These are phyloP conservation scores for Agrotis puta DNA, from an alignment of 2,888 invertebrate genomes.

Conservation along the genomic window DNA sequence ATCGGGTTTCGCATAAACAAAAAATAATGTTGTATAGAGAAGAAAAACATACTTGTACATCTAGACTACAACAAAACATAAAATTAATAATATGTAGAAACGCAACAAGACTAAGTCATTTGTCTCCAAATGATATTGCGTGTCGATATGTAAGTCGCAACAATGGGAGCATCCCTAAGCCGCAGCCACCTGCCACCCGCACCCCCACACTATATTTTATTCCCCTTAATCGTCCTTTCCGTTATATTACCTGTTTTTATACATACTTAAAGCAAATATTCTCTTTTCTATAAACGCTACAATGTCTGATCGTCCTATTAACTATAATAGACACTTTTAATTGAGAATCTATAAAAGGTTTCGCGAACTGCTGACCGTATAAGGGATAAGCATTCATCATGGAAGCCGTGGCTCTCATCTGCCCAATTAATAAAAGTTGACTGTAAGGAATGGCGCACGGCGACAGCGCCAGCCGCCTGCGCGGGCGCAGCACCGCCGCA, in stretches of 20 bases:
- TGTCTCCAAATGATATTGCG: slow-evolving; percentile 29
- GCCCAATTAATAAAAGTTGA: slow-evolving; percentile 91
- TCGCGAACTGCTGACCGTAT: slow-evolving; percentile 88
- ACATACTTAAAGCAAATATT: slow-evolving; percentile 89
- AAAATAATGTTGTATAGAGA: not conserved
- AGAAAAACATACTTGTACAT: not conserved
- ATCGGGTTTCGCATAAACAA: too few species aligned
- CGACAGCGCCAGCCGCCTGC: slow-evolving; percentile 81
- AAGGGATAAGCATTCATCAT: slow-evolving; percentile 89
- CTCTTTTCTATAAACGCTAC: slow-evolving; percentile 86
- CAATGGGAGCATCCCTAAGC: slow-evolving; percentile 75
- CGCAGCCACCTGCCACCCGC: slow-evolving; percentile 89
- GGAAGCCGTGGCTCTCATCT: slow-evolving; percentile 89
- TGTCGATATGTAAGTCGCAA: slow-evolving; percentile 53
- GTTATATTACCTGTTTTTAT: slow-evolving; percentile 90
- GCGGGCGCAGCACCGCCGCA: slow-evolving; percentile 65
- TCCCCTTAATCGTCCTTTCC: slow-evolving; percentile 90
- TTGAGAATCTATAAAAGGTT: slow-evolving; percentile 91
- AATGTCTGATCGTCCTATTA: slow-evolving; percentile 86
- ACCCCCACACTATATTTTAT: slow-evolving; percentile 91
- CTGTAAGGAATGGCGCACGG: slow-evolving; percentile 86
- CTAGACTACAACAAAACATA: not conserved
- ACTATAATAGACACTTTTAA: slow-evolving; percentile 91
- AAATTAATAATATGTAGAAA: not conserved
- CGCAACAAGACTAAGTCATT: not conserved